Evolutionary conservation across 2,113 vertebrate species (phyloP).

Genomic region (Microcebus tavaratra): DNA sequence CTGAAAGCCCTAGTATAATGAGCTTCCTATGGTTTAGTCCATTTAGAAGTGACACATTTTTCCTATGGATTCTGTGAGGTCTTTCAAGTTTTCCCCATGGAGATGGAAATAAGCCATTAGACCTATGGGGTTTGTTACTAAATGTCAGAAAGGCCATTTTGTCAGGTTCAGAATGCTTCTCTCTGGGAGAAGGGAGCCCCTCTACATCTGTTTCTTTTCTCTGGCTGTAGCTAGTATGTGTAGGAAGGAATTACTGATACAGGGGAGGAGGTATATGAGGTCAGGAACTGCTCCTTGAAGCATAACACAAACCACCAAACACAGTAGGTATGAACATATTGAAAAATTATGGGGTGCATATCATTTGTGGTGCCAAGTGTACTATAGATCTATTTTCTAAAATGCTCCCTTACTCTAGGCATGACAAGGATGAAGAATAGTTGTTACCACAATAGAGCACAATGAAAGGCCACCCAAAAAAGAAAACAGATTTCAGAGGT

Average conservation of each 20-base stretch:
- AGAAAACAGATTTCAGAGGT: constrained; percentile 67
- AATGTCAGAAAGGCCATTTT: not conserved
- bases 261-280: not conserved
- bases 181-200: not conserved
- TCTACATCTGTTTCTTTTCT: not conserved
- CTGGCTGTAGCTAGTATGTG: not conserved
- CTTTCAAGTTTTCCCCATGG: not conserved
- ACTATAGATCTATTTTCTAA: constrained; percentile 13
- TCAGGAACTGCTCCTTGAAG: constrained; percentile 27
- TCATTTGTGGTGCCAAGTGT: not conserved
- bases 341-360: not conserved
- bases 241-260: not conserved
- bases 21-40: not conserved
- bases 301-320: not conserved
- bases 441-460: not conserved
- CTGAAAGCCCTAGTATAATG: not conserved
- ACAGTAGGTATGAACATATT: not conserved
- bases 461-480: constrained; percentile 47
- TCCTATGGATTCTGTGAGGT: not conserved
- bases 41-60: not conserved
- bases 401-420: not conserved
- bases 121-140: not conserved
- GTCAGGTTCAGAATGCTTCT: not conserved
- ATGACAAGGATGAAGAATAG: constrained; percentile 42
- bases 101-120: constrained; percentile 29